Evolutionary conservation across 2,888 invertebrate genomes (phyloP).

Genomic region (Xanthorhoe spadicearia): DNA sequence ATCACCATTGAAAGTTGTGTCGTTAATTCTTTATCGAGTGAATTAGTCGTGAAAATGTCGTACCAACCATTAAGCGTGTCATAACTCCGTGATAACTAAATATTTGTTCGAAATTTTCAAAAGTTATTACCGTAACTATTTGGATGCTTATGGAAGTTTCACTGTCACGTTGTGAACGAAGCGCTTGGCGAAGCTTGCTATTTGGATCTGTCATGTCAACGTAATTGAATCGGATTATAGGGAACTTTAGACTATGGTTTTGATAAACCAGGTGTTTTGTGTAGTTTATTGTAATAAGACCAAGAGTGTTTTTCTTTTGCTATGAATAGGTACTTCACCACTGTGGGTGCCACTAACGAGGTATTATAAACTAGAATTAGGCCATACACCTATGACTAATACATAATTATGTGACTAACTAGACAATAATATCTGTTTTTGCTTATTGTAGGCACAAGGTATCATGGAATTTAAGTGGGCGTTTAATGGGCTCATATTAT

Average conservation of each 20-base stretch:
- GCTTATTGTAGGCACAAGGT: background rate
- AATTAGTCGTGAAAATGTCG: conserved; percentile 8
- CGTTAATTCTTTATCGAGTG: background rate
- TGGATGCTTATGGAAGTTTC: too few species aligned
- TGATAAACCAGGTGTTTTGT: too few species aligned
- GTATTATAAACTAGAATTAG: background rate
- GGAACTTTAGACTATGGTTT: too few species aligned
- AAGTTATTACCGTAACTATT: too few species aligned
- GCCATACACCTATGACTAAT: background rate
- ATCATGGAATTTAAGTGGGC: background rate
- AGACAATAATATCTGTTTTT: background rate
- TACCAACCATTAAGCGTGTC: conserved; percentile 1
- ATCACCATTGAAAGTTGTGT: background rate
- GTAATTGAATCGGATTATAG: too few species aligned
- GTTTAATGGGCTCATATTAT: background rate
- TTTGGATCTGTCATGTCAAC: too few species aligned
- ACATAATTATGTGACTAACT: background rate
- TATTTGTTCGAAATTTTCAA: background rate
- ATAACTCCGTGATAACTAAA: background rate
- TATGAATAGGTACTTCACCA: too few species aligned
- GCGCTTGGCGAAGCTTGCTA: too few species aligned
- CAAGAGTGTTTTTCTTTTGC: background rate
- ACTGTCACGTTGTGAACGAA: too few species aligned
- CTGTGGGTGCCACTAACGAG: background rate
- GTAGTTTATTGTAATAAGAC: too few species aligned